A percentile compares a stretch with the other conserved stretches of the same genome.
Conservation (phyloP, 2,888 invertebrate species). For the Xylocampa areola region DNA sequence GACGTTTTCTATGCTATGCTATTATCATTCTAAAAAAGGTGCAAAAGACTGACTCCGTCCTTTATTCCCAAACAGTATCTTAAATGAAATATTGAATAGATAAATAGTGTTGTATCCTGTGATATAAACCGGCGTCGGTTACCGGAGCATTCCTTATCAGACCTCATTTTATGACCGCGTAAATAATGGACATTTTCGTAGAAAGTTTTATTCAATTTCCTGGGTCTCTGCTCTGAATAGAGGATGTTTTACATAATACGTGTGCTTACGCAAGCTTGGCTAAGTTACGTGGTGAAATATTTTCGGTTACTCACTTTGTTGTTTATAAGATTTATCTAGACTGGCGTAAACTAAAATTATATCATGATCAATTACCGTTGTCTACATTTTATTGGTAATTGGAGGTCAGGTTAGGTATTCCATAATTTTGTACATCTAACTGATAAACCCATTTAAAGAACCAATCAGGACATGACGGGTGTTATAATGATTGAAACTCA, state of each 20-base stretch:
- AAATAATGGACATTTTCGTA: conserved; percentile 64
- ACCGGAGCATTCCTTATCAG: conserved; percentile 61
- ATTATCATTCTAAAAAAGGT: conserved; percentile 36
- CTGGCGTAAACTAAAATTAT: too few species aligned
- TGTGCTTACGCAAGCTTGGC: conserved; percentile 25
- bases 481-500: too few species aligned
- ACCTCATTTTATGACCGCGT: conserved; percentile 68
- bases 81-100: conserved; percentile 65
- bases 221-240: conserved; percentile 53
- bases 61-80: conserved; percentile 51
- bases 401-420: too few species aligned
- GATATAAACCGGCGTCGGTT: conserved; percentile 54
- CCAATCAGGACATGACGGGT: too few species aligned
- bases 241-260: conserved; percentile 53
- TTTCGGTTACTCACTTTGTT: conserved; percentile 15
- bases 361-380: too few species aligned
- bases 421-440: too few species aligned
- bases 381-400: too few species aligned
- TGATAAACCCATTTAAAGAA: too few species aligned
- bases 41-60: conserved; percentile 32
- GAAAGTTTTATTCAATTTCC: conserved; percentile 63
- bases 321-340: not conserved
- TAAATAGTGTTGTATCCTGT: conserved; percentile 61
- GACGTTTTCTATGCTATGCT: not conserved
- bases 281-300: conserved; percentile 26